These are phyloP conservation scores for Sceloporus undulatus DNA, from an alignment of 2,113 vertebrate species.

Conservation along the genomic window DNA sequence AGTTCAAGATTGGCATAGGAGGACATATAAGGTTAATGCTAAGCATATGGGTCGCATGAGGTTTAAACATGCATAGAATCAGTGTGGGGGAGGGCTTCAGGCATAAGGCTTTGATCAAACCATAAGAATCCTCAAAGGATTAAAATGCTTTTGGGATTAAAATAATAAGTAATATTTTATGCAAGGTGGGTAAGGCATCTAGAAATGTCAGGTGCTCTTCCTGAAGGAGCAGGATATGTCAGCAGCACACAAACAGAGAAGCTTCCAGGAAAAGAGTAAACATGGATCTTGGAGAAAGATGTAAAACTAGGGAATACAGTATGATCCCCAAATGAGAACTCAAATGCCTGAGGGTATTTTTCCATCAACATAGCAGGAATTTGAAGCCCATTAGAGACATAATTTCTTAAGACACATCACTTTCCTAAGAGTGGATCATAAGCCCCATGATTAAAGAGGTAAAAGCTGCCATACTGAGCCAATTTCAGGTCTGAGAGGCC, in stretches of 20 bases:
- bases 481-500: not conserved
- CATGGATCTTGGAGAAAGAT: not conserved
- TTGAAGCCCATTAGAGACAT: not conserved
- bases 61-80: conserved; percentile 44
- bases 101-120: conserved; percentile 61
- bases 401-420: not conserved
- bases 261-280: conserved; percentile 29
- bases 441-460: too few species aligned
- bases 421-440: not conserved
- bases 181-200: conserved; percentile 47
- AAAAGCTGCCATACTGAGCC: not conserved
- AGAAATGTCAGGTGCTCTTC: not conserved
- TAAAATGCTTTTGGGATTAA: conserved; percentile 65
- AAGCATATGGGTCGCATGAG: conserved; percentile 48
- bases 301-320: not conserved
- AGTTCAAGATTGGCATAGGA: not conserved
- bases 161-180: conserved; percentile 57
- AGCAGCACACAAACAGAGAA: rapidly evolving
- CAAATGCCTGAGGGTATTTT: not conserved
- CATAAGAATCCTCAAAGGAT: conserved; percentile 62
- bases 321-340: not conserved
- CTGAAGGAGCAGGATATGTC: not conserved
- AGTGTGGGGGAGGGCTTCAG: conserved; percentile 30
- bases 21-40: conserved; percentile 2
- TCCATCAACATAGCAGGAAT: not conserved